Percentiles rank a stretch among this genome's conserved stretches.
phyloP scores from a whole-genome alignment of 1,140 invertebrate genomes.

The Brachystomella parvula region DNA sequence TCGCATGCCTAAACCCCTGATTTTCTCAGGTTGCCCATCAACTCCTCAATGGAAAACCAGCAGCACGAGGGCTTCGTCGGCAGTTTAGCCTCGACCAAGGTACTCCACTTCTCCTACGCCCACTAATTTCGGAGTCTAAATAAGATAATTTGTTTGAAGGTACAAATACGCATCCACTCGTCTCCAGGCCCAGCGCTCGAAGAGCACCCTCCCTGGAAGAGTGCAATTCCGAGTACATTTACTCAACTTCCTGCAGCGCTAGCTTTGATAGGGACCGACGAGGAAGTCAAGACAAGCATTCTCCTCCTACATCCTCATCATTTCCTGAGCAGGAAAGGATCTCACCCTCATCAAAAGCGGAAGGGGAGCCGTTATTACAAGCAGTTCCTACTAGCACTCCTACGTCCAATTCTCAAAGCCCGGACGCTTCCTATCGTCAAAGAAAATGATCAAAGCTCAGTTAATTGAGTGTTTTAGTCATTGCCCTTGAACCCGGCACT shows the following conservation, averaged over 20 bases:
- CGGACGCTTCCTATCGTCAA: neutral
- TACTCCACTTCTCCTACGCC: neutral
- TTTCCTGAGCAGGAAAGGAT: neutral
- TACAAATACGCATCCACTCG: conserved; percentile 3
- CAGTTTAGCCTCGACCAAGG: conserved; percentile 35
- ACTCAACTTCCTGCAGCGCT: neutral
- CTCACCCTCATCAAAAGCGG: neutral
- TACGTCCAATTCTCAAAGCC: neutral
- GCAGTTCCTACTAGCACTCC: neutral
- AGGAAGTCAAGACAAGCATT: neutral
- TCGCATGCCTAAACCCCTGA: neutral
- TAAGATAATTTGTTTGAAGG: no score
- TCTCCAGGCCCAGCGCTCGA: conserved; percentile 12
- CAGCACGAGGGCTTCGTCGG: conserved; percentile 32
- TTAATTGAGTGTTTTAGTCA: no score
- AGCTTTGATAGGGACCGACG: neutral
- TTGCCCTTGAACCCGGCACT: no score
- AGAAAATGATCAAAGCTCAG: no score
- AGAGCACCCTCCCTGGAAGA: conserved; percentile 34
- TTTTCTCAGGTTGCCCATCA: conserved; percentile 36
- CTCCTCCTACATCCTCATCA: neutral
- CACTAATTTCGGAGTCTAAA: neutral
- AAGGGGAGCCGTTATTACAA: neutral
- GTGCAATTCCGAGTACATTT: conserved; percentile 13
- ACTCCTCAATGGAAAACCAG: conserved; percentile 34